A percentile compares a stretch with the other conserved stretches of the same genome.
phyloP scores from a whole-genome alignment of 2,797 vertebrate genomes.

The Diglossa cyanea region DNA sequence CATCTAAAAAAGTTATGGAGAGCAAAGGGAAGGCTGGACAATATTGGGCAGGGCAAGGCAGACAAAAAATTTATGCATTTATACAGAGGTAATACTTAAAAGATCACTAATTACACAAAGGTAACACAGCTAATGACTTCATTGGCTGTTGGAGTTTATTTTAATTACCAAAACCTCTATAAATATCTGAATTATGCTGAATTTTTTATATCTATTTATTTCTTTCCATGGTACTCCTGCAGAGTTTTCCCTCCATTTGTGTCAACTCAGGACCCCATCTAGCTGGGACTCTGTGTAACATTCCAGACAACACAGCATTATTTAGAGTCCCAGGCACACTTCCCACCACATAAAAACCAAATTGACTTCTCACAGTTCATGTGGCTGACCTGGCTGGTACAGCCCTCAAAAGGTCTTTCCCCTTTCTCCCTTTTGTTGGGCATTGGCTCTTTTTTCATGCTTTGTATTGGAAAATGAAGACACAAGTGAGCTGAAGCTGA shows the following conservation, averaged over 20 bases:
- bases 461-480: background rate
- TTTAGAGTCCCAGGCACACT: background rate
- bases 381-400: background rate
- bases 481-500: background rate
- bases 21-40: background rate
- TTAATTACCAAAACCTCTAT: background rate
- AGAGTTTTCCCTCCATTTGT: background rate
- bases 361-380: background rate
- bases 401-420: background rate
- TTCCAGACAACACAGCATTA: background rate
- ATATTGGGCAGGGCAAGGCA: background rate
- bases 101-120: background rate
- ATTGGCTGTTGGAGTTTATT: background rate
- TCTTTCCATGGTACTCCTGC: background rate
- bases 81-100: background rate
- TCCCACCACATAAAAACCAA: background rate
- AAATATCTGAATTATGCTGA: rapidly evolving
- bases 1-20: background rate
- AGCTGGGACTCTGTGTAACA: background rate
- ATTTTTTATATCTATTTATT: background rate
- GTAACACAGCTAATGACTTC: background rate
- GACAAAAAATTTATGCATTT: background rate
- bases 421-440: background rate
- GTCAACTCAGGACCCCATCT: rapidly evolving
- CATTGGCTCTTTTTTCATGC: background rate